Evolutionary conservation across 35 echinoderm and acorn worm genomes (phyloP), one percentile per base, ranked within the genome.

Genomic region (Acanthaster planci): DNA sequence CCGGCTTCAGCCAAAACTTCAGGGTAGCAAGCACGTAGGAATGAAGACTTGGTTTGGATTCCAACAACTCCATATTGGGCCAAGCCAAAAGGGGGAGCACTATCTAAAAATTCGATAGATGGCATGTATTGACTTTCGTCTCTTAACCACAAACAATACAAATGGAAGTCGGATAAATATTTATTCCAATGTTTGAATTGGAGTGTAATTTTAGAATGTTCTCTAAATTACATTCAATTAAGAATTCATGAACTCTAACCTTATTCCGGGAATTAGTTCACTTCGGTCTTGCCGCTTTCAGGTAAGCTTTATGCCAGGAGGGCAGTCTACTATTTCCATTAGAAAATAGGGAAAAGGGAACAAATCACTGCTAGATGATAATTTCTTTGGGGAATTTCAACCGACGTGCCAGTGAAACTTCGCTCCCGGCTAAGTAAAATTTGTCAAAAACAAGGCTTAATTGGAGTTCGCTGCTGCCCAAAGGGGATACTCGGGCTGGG

Each of bases 371-470:
- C 21, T 34, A 26, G 21, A 72, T 72, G 64, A 72, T 72, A 9
- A 72, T 72, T 72, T 72, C 64, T 72, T 30, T 26, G 26, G 64
- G 64, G 64, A 72, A 72, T 72, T 34, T 31, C 34, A 16, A 72
- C 23, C 10, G 10, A 72, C 64, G 64, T 29, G 34, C 26, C 26
- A 14, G 26, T 21, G 64, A 9, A 72, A 72, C 18, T 72, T 72
- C 34, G 64, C 64, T 72, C 64, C 64, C 64, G 64, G 64, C 64
- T 15, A 10, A 15, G 1, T 72, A 10, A 8, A 21, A 29, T 31
- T 72, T 72, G 34, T 72, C 23, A 21, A 72, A 72, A 72, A 72
- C 64, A 72, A 31, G 64, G 29, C 64, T 72, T 72, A 72, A 72
- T 72, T 72, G 64, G 64, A 72, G 23, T 8, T 72, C 34, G 22